Percentiles rank a stretch among this genome's conserved stretches.
Evolutionary conservation across 2,888 invertebrate genomes (phyloP).

Genomic region (Geophilus truncorum): DNA sequence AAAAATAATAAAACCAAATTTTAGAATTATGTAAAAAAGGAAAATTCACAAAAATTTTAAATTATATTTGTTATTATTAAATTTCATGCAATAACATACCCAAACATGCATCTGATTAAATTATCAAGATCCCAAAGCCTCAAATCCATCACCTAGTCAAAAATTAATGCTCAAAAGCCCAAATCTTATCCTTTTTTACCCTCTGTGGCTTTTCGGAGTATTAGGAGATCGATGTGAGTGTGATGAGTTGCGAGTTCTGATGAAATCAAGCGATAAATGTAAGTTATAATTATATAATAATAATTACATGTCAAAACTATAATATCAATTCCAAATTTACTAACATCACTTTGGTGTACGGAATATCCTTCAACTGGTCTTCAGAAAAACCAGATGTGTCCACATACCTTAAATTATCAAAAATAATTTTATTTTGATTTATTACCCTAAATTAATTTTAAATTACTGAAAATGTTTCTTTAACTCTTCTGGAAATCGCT

Average conservation of each 20-base stretch:
- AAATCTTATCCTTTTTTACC: background rate
- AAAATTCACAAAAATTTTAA: too few species aligned
- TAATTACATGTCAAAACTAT: background rate
- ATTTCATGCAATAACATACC: background rate
- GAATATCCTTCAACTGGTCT: conserved; percentile 35
- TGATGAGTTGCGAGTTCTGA: background rate
- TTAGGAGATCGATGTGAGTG: background rate
- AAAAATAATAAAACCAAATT: too few species aligned
- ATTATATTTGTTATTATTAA: too few species aligned
- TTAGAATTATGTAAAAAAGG: too few species aligned
- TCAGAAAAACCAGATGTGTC: conserved; percentile 33
- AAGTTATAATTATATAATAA: background rate
- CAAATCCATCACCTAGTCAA: background rate
- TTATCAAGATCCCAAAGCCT: background rate
- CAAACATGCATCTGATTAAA: background rate
- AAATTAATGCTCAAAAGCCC: background rate
- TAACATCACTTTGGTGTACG: conserved; percentile 37
- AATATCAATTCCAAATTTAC: background rate
- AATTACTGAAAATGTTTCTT: conserved; percentile 74
- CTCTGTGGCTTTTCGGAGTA: background rate
- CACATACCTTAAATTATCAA: conserved; percentile 30
- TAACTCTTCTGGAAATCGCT: conserved; percentile 67
- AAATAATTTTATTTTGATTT: background rate
- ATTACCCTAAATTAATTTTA: background rate
- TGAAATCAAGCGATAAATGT: background rate